Percentiles rank a stretch among this genome's conserved stretches.
Conservation (phyloP, 2,888 invertebrate species). For the Nasonovia ribisnigri region DNA sequence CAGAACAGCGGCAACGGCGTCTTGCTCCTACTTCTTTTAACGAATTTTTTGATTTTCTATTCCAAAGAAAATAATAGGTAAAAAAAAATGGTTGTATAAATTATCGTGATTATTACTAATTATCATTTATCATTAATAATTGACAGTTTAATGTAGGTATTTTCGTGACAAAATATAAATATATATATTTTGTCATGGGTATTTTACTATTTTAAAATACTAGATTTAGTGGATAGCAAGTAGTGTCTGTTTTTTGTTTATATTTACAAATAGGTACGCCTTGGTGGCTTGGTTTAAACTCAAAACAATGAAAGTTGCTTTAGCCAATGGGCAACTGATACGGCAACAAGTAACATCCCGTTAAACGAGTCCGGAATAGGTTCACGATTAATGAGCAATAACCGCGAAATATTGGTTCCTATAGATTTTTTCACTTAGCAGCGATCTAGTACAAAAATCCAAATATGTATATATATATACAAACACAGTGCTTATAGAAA, state of each 20-base stretch:
- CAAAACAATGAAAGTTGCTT: background rate
- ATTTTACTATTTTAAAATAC: no score
- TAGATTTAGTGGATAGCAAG: no score
- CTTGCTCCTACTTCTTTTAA: background rate
- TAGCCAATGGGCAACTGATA: background rate
- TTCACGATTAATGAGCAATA: background rate
- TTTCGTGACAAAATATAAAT: no score
- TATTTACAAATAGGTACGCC: no score
- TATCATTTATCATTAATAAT: no score
- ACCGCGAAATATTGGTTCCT: background rate
- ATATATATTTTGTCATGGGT: no score
- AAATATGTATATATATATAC: background rate
- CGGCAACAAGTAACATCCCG: background rate
- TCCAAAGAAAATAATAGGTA: slow-evolving; percentile 30
- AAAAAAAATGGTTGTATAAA: background rate
- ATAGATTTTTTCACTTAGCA: background rate
- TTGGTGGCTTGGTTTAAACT: background rate
- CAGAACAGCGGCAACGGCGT: background rate
- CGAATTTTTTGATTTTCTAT: slow-evolving; percentile 35
- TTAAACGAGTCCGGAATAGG: background rate
- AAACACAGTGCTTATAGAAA: background rate
- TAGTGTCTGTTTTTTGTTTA: no score
- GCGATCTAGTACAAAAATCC: background rate
- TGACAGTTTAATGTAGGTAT: no score
- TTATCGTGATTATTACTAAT: no score